Evolutionary conservation across 2,113 vertebrate genomes (phyloP).

Genomic region (Lathamus discolor): DNA sequence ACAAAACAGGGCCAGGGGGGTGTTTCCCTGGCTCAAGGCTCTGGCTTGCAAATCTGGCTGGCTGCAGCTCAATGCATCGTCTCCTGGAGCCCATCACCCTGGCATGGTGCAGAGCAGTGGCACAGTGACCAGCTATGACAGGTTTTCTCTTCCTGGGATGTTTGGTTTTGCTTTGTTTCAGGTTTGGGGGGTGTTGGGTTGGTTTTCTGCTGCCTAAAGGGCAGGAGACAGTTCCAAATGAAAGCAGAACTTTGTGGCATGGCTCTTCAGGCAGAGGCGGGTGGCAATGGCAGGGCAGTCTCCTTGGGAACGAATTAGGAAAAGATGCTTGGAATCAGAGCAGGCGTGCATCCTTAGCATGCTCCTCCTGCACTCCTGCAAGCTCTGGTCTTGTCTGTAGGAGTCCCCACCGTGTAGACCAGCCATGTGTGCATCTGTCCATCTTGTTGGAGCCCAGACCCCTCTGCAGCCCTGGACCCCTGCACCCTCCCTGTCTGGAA

Average conservation of each 20-base stretch:
- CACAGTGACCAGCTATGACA: rapidly evolving
- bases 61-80: not conserved
- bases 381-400: not conserved
- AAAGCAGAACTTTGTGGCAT: not conserved
- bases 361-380: not conserved
- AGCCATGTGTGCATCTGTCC: rapidly evolving
- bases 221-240: not conserved
- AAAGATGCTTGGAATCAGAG: not conserved
- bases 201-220: not conserved
- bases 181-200: not conserved
- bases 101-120: not conserved
- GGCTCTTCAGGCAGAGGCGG: not conserved
- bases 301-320: not conserved
- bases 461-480: rapidly evolving
- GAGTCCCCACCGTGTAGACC: rapidly evolving
- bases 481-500: rapidly evolving
- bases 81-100: not conserved
- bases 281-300: not conserved
- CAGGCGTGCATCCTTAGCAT: not conserved
- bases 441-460: rapidly evolving
- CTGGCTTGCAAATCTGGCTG: not conserved
- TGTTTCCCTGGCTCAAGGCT: not conserved
- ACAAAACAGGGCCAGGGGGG: not conserved
- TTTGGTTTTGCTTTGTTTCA: not conserved
- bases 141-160: not conserved